Percentiles rank a stretch among this genome's conserved stretches.
Evolutionary conservation across 2,888 invertebrate genomes (phyloP).

Genomic region (Terebella lapidaria): DNA sequence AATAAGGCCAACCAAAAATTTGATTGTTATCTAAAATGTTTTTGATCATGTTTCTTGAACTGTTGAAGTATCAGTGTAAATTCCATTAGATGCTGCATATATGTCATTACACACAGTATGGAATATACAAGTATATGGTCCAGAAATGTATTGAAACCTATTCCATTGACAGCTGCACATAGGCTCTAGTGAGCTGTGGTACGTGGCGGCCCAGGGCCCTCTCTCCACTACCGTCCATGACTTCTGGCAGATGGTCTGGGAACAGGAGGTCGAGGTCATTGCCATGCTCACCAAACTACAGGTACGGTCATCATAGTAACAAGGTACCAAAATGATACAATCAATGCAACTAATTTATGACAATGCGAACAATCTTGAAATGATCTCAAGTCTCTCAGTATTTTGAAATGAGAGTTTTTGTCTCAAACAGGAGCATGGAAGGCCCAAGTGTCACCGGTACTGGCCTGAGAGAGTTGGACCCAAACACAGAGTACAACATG

Average conservation of each 20-base stretch:
- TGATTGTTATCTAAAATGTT: neutral
- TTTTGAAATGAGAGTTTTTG: neutral
- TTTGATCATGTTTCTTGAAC: no score
- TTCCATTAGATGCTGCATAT: no score
- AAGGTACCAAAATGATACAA: neutral
- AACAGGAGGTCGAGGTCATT: conserved; percentile 76
- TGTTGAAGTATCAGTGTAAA: no score
- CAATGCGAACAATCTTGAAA: neutral
- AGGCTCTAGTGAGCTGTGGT: conserved; percentile 73
- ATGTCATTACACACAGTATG: no score
- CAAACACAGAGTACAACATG: conserved; percentile 33
- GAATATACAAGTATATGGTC: no score
- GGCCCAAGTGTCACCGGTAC: conserved; percentile 54
- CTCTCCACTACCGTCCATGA: conserved; percentile 61
- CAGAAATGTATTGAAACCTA: no score
- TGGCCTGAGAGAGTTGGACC: conserved; percentile 55
- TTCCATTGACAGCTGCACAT: conserved; percentile 79
- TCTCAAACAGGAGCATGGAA: conserved; percentile 46
- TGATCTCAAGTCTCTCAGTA: neutral
- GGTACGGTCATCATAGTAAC: neutral
- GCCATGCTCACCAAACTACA: conserved; percentile 66
- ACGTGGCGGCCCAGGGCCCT: conserved; percentile 74
- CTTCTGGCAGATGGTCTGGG: conserved; percentile 90
- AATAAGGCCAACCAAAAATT: no score
- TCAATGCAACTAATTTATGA: neutral